Evolutionary conservation across 2,113 vertebrate genomes (phyloP), one percentile per base, ranked within the genome.

Genomic region (Dipodomys merriami): DNA sequence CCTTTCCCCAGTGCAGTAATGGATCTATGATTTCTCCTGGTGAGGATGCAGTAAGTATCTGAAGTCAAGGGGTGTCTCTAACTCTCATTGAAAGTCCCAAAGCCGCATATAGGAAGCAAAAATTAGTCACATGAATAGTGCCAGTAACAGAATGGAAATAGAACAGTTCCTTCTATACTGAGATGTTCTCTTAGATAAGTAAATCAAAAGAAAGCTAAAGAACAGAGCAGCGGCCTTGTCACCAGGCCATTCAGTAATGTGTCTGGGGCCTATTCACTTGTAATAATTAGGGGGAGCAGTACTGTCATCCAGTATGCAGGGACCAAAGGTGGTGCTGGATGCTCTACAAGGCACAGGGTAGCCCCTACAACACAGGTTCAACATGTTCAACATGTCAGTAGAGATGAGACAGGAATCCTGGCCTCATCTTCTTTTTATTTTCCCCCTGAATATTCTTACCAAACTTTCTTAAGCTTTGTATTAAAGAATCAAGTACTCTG

Each of bases 291-390:
- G 4, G 19, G 0, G 16, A 7, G 27, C 4, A 19, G 22, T 64
- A 33, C 73, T 22, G 72, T 30, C 12, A 81, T 16, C 68, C 30
- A 27, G 10, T 30, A 23, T 46, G 64, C 13, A 15, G 67, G 46
- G 19, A 27, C 16, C 44, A 79, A 33, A 18, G 62, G 13, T 53
- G 20, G 19, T 60, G 12, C 80, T 60, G 29, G 74, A 19, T 27
- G 39, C 20, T 10, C 15, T 11, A 25, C 0, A 0, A 2, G 2
- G 23, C 23, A 46, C 72, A 76, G 25, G n/a, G 13, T 27, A 39
- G 33, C 4, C 44, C n/a, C 33, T 30, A 33, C 33, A 35, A 27
- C 30, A 39, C 15, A 27, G 22, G 53, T 35, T 6, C 2, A 69
- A 20, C 83, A 13, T 15, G 73, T 15, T n/a, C 83, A 8, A 27